A percentile compares a stretch with the other conserved stretches of the same genome.
phyloP scores from a whole-genome alignment of 2,888 invertebrate genomes.

The Invenusta paracnida region DNA sequence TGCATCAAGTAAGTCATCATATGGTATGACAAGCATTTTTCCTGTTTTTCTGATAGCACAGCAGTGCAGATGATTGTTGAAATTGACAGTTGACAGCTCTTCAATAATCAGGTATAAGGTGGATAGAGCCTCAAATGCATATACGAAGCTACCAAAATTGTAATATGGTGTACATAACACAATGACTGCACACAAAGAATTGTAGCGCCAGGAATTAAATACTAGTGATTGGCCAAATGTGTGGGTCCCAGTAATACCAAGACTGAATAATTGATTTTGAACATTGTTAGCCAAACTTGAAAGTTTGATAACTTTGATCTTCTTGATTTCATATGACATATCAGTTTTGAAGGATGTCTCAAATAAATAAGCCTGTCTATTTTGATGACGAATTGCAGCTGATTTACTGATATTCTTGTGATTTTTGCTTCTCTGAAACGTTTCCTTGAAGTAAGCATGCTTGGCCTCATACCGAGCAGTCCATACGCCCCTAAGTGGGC shows the following conservation, averaged over 20 bases:
- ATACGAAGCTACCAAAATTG: background rate
- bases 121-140: background rate
- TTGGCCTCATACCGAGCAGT: background rate
- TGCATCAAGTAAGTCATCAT: background rate
- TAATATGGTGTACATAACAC: background rate
- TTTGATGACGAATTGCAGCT: background rate
- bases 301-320: background rate
- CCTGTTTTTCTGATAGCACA: background rate
- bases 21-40: background rate
- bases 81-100: background rate
- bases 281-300: background rate
- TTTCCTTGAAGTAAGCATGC: slow-evolving; percentile 11
- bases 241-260: background rate
- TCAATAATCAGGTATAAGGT: background rate
- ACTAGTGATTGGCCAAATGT: background rate
- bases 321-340: background rate
- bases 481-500: background rate
- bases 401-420: background rate
- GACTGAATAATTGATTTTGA: background rate
- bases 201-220: background rate
- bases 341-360: background rate
- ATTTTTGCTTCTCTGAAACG: background rate
- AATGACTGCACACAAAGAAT: background rate
- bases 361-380: slow-evolving; percentile 7
- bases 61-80: slow-evolving; percentile 24